phyloP scores from a whole-genome alignment of 2,113 vertebrate species.

The Atlantisia rogersi region DNA sequence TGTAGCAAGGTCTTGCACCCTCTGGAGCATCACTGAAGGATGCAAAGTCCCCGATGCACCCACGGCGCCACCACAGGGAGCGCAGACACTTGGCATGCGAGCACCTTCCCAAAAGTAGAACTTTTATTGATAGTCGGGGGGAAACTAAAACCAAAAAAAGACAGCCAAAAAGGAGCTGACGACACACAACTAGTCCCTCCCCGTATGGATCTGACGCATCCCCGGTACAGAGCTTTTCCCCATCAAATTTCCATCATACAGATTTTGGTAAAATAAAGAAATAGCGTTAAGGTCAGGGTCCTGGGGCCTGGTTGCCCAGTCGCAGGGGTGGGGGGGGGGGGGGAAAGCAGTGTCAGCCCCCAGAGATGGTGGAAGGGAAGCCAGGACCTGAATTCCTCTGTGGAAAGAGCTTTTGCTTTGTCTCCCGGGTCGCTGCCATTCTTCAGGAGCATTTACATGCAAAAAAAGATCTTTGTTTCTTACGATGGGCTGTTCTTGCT shows the following conservation, averaged over 20 bases:
- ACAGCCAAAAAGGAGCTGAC: slow-evolving; percentile 14
- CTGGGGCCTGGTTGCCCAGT: rapidly evolving
- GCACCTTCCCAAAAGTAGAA: slow-evolving; percentile 52
- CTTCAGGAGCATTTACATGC: slow-evolving; percentile 62
- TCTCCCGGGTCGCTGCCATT: neutral
- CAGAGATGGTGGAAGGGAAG: neutral
- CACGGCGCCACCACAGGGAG: rapidly evolving
- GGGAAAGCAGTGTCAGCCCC: neutral
- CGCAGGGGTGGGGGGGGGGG: neutral
- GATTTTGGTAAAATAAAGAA: neutral
- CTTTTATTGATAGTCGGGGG: slow-evolving; percentile 50
- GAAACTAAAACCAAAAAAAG: slow-evolving; percentile 32
- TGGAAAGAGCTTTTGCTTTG: slow-evolving; percentile 32
- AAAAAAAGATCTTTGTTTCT: slow-evolving; percentile 49
- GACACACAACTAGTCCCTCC: neutral
- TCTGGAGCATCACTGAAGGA: rapidly evolving
- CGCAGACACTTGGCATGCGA: rapidly evolving
- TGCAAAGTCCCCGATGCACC: neutral
- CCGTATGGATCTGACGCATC: rapidly evolving
- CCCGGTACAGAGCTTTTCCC: neutral
- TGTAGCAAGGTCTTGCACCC: neutral
- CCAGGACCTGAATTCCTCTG: neutral
- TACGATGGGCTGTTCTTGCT: slow-evolving; percentile 19
- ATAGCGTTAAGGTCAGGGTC: rapidly evolving
- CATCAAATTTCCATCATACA: neutral